Conservation (phyloP, 1,140 invertebrate species). For the Triops longicaudatus region DNA sequence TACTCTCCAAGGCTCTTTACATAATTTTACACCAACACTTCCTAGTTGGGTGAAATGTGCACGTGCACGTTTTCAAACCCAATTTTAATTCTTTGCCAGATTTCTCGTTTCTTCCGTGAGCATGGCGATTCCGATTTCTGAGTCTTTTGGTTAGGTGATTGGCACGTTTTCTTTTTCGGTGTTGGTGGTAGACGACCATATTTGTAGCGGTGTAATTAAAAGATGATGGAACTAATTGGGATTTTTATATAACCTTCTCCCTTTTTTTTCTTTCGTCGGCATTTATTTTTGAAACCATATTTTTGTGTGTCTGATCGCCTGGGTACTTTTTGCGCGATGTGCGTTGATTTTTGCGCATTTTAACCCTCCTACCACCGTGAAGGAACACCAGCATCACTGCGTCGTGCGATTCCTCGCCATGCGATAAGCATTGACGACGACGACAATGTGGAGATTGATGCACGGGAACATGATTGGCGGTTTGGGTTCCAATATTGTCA, state of each 20-base stretch:
- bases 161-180: no score
- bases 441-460: conserved; percentile 46
- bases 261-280: conserved; percentile 2
- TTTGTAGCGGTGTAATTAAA: background rate
- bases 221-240: conserved; percentile 21
- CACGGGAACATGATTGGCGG: conserved; percentile 47
- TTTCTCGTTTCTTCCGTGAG: no score
- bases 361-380: background rate
- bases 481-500: conserved; percentile 39
- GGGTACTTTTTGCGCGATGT: background rate
- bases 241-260: conserved; percentile 35
- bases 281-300: background rate
- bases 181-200: background rate
- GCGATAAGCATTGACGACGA: conserved; percentile 47
- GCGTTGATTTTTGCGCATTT: conserved; percentile 1
- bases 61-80: no score
- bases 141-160: no score
- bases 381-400: background rate
- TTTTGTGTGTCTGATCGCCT: background rate
- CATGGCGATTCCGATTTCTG: no score
- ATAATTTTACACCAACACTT: no score
- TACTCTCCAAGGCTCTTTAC: no score
- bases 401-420: conserved; percentile 39
- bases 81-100: no score
- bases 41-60: no score